Evolutionary conservation across 2,888 invertebrate genomes (phyloP).

Genomic region (Sarcophaga variegata): DNA sequence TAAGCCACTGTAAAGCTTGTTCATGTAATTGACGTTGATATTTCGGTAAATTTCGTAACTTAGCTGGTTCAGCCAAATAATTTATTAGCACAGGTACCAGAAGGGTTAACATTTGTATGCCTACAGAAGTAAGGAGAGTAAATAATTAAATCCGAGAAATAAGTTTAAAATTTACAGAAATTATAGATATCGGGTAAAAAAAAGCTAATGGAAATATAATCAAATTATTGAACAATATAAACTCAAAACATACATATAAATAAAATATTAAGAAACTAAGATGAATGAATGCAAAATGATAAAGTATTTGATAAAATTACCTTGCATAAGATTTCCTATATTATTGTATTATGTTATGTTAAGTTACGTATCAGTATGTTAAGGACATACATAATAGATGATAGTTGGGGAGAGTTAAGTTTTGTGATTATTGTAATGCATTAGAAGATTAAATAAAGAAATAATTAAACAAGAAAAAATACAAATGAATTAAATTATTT

Average conservation of each 20-base stretch:
- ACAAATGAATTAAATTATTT: slow-evolving; percentile 53
- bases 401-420: slow-evolving; percentile 53
- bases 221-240: background rate
- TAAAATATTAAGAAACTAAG: slow-evolving; percentile 15
- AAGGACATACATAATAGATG: slow-evolving; percentile 52
- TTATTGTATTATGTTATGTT: slow-evolving; percentile 50
- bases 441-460: slow-evolving; percentile 58
- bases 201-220: background rate
- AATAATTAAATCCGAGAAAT: background rate
- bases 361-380: slow-evolving; percentile 47
- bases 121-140: slow-evolving; percentile 82
- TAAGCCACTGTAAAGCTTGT: slow-evolving; percentile 93
- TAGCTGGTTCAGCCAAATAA: slow-evolving; percentile 88
- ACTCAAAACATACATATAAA: slow-evolving; percentile 5
- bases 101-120: slow-evolving; percentile 93
- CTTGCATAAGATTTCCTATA: slow-evolving; percentile 85
- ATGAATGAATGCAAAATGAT: slow-evolving; percentile 27
- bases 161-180: background rate
- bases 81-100: slow-evolving; percentile 95
- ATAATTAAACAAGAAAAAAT: slow-evolving; percentile 59
- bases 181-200: background rate
- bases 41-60: slow-evolving; percentile 84
- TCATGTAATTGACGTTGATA: slow-evolving; percentile 91
- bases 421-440: slow-evolving; percentile 54
- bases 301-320: slow-evolving; percentile 78